Evolutionary conservation across 2,888 invertebrate genomes (phyloP).

Genomic region (Himalopsyche japonica): DNA sequence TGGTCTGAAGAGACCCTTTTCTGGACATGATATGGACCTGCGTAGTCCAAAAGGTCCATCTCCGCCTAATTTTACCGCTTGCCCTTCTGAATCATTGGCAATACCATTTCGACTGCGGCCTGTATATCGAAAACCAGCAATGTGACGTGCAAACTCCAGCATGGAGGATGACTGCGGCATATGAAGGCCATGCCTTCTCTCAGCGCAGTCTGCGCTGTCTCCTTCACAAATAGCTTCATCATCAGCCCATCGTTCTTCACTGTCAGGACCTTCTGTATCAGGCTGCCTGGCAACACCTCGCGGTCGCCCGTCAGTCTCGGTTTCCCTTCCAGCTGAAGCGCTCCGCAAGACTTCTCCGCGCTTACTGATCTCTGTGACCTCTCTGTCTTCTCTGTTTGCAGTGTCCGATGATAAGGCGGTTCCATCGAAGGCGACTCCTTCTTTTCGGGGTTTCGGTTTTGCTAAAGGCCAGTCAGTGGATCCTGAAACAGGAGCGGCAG

Average conservation of each 20-base stretch:
- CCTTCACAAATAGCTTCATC: conserved; percentile 46
- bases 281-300: conserved; percentile 10
- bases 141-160: conserved; percentile 60
- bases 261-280: conserved; percentile 24
- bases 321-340: conserved; percentile 22
- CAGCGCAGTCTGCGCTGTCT: conserved; percentile 59
- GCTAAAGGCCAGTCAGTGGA: conserved; percentile 48
- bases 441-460: conserved; percentile 46
- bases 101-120: conserved; percentile 46
- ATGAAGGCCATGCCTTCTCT: conserved; percentile 59
- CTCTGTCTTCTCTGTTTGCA: conserved; percentile 53
- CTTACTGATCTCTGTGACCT: conserved; percentile 59
- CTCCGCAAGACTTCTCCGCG: conserved; percentile 44
- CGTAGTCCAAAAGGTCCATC: conserved; percentile 48
- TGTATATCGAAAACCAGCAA: conserved; percentile 63
- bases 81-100: not conserved
- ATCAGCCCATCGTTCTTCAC: conserved; percentile 33
- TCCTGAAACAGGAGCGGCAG: conserved; percentile 46
- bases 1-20: conserved; percentile 47
- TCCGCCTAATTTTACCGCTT: not conserved
- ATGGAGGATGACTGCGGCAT: conserved; percentile 62
- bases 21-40: conserved; percentile 69
- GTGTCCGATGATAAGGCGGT: conserved; percentile 22
- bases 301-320: conserved; percentile 28
- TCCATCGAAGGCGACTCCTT: conserved; percentile 46